Percentiles rank a stretch among this genome's conserved stretches.
phyloP scores from a whole-genome alignment of 2,888 invertebrate species.

The Stenodema calcarata region DNA sequence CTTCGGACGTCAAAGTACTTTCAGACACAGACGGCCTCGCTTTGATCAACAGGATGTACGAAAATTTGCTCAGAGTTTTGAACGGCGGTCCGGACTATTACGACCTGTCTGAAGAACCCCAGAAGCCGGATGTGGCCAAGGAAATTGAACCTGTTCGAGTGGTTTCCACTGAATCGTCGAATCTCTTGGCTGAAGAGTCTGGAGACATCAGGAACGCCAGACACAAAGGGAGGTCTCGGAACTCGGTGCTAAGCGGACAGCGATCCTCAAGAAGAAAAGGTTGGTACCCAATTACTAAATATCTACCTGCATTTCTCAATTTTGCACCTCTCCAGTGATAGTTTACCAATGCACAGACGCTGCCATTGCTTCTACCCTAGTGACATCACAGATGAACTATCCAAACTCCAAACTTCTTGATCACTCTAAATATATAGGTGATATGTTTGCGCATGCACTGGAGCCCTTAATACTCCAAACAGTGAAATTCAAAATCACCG shows the following conservation, averaged over 20 bases:
- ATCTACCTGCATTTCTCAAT: too few relatives aligned
- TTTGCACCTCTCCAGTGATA: too few relatives aligned
- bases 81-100: constrained; percentile 36
- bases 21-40: constrained; percentile 26
- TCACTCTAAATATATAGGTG: too few relatives aligned
- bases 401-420: too few relatives aligned
- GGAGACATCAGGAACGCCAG: constrained; percentile 28
- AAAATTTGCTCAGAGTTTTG: constrained; percentile 24
- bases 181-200: constrained; percentile 21
- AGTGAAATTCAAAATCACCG: too few relatives aligned
- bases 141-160: neutral
- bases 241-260: neutral
- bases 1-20: constrained; percentile 30
- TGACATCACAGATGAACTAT: too few relatives aligned
- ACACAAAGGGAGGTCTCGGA: neutral
- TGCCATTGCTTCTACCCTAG: too few relatives aligned
- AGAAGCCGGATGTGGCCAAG: neutral
- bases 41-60: constrained; percentile 41
- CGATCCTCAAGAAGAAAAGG: constrained; percentile 26
- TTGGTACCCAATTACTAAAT: neutral
- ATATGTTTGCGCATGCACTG: too few relatives aligned
- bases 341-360: too few relatives aligned
- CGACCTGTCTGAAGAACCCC: constrained; percentile 15
- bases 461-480: too few relatives aligned
- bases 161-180: neutral